Percentiles rank a stretch among this genome's conserved stretches.
Evolutionary conservation across 92 coral and sea anemone species (phyloP).

Genomic region (Siderastrea siderea): DNA sequence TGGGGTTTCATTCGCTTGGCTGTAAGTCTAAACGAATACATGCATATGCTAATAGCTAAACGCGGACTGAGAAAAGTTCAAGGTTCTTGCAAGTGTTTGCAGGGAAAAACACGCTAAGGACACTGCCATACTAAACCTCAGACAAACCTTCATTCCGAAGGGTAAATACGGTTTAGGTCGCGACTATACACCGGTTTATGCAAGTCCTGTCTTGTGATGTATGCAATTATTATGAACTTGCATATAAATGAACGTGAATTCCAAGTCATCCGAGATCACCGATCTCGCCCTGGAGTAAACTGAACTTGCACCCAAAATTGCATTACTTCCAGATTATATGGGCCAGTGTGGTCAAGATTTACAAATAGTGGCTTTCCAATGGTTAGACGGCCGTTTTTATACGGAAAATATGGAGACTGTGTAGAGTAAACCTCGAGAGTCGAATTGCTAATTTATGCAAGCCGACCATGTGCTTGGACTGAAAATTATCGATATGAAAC

Average conservation of each 20-base stretch:
- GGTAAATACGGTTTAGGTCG: neutral
- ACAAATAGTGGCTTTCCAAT: neutral
- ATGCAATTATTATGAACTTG: slow-evolving; percentile 43
- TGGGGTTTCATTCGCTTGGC: slow-evolving; percentile 54
- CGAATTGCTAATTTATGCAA: slow-evolving; percentile 72
- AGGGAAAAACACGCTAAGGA: neutral
- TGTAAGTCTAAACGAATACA: slow-evolving; percentile 56
- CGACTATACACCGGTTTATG: neutral
- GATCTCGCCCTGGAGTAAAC: neutral
- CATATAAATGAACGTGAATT: slow-evolving; percentile 41
- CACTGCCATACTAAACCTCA: neutral
- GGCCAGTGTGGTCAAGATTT: neutral
- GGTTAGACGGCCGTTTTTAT: neutral
- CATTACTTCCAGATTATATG: neutral
- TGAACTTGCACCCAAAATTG: neutral
- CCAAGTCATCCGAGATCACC: slow-evolving; percentile 50
- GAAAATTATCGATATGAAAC: slow-evolving; percentile 58
- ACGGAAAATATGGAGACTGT: neutral
- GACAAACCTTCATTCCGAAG: neutral
- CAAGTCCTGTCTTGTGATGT: slow-evolving; percentile 53
- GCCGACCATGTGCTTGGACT: slow-evolving; percentile 85
- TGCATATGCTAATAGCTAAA: slow-evolving; percentile 47
- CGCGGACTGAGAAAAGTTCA: neutral
- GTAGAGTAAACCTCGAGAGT: slow-evolving; percentile 6
- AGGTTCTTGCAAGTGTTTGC: neutral